Conservation (phyloP, 2,113 vertebrate genomes). For the Callopanchax toddi region DNA sequence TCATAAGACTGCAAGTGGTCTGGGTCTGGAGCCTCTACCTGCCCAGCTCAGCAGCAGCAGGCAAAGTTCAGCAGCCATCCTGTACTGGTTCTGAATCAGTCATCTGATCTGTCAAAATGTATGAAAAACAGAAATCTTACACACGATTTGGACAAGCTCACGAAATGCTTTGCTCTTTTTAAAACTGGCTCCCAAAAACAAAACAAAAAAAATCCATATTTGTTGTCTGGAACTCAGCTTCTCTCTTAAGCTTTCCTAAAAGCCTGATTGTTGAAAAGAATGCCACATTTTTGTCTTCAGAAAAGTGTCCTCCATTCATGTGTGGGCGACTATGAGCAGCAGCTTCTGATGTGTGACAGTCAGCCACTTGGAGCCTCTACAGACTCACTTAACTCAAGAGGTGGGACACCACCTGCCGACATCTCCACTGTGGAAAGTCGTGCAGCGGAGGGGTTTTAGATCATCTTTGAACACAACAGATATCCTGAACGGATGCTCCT, state of each 20-base stretch:
- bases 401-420: conserved; percentile 43
- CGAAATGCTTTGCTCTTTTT: neutral
- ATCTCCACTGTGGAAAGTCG: conserved; percentile 52
- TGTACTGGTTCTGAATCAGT: too few relatives aligned
- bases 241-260: conserved; percentile 27
- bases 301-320: conserved; percentile 48
- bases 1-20: conserved; percentile 13
- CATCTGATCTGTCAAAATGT: too few relatives aligned
- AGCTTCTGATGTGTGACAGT: conserved; percentile 35
- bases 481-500: neutral
- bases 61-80: conserved; percentile 8
- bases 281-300: conserved; percentile 7
- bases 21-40: conserved; percentile 30
- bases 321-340: conserved; percentile 35
- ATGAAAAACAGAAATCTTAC: conserved; percentile 9
- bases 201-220: conserved; percentile 36
- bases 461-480: neutral
- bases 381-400: conserved; percentile 43
- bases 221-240: conserved; percentile 24
- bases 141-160: conserved; percentile 10
- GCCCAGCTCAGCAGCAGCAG: conserved; percentile 49
- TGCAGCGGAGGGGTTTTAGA: conserved; percentile 26
- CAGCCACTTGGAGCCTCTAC: conserved; percentile 43
- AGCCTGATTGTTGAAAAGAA: conserved; percentile 48
- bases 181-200: neutral